These are phyloP conservation scores for Pentalonia nigronervosa DNA, from an alignment of 1,140 invertebrate species.

Conservation along the genomic window DNA sequence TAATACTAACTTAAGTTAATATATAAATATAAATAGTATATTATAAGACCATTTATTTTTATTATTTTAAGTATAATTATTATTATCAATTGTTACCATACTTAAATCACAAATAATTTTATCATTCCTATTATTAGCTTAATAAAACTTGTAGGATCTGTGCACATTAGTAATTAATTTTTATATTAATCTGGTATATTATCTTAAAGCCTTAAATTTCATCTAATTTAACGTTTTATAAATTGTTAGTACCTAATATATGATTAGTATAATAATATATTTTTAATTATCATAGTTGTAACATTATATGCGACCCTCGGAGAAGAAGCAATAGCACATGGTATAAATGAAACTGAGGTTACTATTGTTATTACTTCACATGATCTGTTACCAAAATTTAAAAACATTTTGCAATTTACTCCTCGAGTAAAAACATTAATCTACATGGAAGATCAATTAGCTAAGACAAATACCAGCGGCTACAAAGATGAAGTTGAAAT, in stretches of 20 bases:
- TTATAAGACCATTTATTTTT: background rate
- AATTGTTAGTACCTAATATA: background rate
- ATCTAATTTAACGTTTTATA: too few relatives aligned
- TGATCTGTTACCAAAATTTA: conserved; percentile 89
- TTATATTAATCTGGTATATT: too few relatives aligned
- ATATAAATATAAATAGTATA: background rate
- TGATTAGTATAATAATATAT: background rate
- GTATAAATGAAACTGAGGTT: conserved; percentile 95
- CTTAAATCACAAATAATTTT: too few relatives aligned
- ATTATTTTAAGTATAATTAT: too few relatives aligned
- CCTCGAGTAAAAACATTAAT: conserved; percentile 80
- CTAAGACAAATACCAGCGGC: conserved; percentile 72
- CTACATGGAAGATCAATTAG: conserved; percentile 88
- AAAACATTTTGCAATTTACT: conserved; percentile 74
- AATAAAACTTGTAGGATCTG: too few relatives aligned
- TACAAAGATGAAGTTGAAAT: conserved; percentile 75
- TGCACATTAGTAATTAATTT: too few relatives aligned
- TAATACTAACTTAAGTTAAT: background rate
- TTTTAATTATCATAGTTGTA: conserved; percentile 73
- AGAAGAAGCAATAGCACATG: conserved; percentile 94
- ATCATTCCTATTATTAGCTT: too few relatives aligned
- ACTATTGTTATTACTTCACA: conserved; percentile 87
- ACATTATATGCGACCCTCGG: conserved; percentile 97
- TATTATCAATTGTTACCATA: too few relatives aligned
- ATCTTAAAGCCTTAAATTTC: too few relatives aligned